Conservation (phyloP, 2,888 invertebrate genomes). For the Panorpa germanica region DNA sequence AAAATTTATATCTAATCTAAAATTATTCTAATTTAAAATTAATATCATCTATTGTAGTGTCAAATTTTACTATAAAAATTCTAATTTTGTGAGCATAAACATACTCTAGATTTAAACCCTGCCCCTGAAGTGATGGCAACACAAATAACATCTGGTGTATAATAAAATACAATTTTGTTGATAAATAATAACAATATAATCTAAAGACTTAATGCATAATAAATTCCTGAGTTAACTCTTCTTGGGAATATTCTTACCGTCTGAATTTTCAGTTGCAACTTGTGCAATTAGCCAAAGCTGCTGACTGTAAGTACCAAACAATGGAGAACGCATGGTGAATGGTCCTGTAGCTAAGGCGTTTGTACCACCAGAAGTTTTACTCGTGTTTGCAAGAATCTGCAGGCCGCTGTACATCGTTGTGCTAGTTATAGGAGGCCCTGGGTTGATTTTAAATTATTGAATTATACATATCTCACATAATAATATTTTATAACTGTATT, state of each 20-base stretch:
- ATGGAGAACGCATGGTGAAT: conserved; percentile 68
- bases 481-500: conserved; percentile 24
- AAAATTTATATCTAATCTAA: no score
- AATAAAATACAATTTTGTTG: conserved; percentile 6
- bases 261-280: conserved; percentile 63
- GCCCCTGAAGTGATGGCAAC: neutral
- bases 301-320: conserved; percentile 75
- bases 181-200: no score
- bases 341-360: conserved; percentile 58
- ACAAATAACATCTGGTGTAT: no score
- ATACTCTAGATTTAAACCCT: neutral
- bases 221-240: conserved; percentile 10
- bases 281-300: conserved; percentile 87
- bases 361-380: conserved; percentile 31
- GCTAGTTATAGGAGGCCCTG: conserved; percentile 60
- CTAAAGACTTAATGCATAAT: neutral
- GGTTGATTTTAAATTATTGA: conserved; percentile 5
- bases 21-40: conserved; percentile 2
- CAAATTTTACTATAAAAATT: conserved; percentile 6
- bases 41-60: neutral
- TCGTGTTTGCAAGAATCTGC: conserved; percentile 26
- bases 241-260: conserved; percentile 39
- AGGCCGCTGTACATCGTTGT: conserved; percentile 42
- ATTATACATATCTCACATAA: neutral
- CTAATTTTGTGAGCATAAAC: neutral